phyloP scores from a whole-genome alignment of 92 coral and sea anemone species.

The Ricordea florida region DNA sequence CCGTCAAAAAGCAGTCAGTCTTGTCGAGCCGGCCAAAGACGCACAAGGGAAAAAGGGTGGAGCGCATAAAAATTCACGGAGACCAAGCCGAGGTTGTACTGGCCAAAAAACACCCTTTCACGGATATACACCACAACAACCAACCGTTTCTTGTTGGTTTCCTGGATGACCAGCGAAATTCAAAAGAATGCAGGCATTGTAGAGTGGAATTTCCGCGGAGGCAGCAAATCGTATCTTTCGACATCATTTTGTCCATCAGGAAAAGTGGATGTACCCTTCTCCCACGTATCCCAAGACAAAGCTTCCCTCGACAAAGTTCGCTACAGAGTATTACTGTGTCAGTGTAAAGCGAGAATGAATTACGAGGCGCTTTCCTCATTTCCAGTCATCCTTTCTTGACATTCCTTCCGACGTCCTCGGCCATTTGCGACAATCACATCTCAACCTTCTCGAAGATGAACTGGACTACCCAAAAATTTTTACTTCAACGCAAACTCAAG shows the following conservation, averaged over 20 bases:
- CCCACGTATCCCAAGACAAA: constrained; percentile 4
- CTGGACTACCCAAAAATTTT: too few species aligned
- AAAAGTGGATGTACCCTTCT: constrained; percentile 50
- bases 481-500: too few species aligned
- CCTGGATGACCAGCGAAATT: constrained; percentile 25
- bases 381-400: constrained; percentile 8
- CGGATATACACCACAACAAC: constrained; percentile 46
- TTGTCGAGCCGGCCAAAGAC: constrained; percentile 18
- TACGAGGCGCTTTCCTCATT: constrained; percentile 7
- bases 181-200: constrained; percentile 47
- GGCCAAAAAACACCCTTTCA: constrained; percentile 19
- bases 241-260: constrained; percentile 25
- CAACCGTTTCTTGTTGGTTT: constrained; percentile 34
- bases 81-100: constrained; percentile 30
- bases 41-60: constrained; percentile 46
- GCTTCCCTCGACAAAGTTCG: constrained; percentile 26
- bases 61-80: constrained; percentile 23
- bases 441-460: constrained; percentile 17
- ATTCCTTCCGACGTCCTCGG: constrained; percentile 5
- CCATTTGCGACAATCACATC: constrained; percentile 31
- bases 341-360: constrained; percentile 23
- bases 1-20: constrained; percentile 39
- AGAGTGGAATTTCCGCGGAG: constrained; percentile 27
- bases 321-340: constrained; percentile 41
- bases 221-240: neutral